Conservation (phyloP, 2,888 invertebrate species). For the Mallateleia sp. region DNA sequence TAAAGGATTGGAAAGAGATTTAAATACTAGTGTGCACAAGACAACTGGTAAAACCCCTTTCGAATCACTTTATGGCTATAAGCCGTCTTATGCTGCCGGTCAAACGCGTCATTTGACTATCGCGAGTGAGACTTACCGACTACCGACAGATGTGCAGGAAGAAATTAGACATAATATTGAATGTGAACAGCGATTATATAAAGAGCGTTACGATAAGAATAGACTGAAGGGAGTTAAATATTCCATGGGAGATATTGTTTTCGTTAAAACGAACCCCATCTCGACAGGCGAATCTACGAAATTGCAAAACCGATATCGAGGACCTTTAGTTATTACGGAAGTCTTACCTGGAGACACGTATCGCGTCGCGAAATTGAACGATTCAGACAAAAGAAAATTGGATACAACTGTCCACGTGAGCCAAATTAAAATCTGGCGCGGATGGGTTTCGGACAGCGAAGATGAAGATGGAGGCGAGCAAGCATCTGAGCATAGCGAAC, state of each 20-base stretch:
- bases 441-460: too few species aligned
- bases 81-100: not conserved
- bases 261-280: not conserved
- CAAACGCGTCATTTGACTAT: not conserved
- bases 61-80: conserved; percentile 19
- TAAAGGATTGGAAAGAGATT: not conserved
- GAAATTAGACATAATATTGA: not conserved
- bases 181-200: not conserved
- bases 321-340: not conserved
- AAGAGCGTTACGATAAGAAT: not conserved
- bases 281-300: not conserved
- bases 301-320: not conserved
- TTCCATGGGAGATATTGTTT: not conserved
- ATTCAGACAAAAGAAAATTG: not conserved
- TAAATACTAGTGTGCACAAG: not conserved
- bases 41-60: conserved; percentile 1
- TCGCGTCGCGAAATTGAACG: not conserved
- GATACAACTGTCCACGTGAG: not conserved
- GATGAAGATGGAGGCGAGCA: not conserved
- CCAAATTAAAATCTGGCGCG: not conserved
- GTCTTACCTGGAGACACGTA: not conserved
- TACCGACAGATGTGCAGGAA: not conserved
- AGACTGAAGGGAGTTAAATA: not conserved
- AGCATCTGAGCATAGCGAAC: not conserved
- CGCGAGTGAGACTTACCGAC: not conserved